Conservation (phyloP, 2,113 vertebrate species). For the Abramis brama region DNA sequence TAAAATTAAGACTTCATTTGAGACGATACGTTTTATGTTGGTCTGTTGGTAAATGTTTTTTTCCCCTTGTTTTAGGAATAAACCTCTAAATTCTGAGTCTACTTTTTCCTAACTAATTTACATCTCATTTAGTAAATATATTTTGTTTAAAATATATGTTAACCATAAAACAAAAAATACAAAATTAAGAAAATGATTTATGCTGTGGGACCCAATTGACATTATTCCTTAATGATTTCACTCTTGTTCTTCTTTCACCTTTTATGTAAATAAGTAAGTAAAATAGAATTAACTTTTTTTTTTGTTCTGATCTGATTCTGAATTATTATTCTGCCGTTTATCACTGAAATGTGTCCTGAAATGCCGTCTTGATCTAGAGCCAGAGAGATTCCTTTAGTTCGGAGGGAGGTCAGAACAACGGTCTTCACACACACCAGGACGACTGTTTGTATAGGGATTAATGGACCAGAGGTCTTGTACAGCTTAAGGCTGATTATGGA, state of each 20-base stretch:
- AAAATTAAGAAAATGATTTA: not conserved
- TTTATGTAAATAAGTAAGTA: not conserved
- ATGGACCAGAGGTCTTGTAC: conserved; percentile 23
- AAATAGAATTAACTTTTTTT: no score
- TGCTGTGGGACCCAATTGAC: not conserved
- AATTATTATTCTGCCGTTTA: not conserved
- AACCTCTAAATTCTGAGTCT: not conserved
- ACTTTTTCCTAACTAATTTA: not conserved
- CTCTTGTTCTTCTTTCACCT: not conserved
- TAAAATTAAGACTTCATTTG: not conserved
- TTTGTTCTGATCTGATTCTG: not conserved
- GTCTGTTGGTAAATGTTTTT: not conserved
- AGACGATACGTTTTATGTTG: not conserved
- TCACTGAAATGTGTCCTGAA: not conserved
- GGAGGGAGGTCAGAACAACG: not conserved
- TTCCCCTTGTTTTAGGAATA: not conserved
- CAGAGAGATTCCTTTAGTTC: not conserved
- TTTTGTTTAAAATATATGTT: not conserved
- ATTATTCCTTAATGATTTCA: not conserved
- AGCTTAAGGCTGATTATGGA: conserved; percentile 39
- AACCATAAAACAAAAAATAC: not conserved
- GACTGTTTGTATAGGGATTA: conserved; percentile 36
- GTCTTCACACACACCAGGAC: not conserved
- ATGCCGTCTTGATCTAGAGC: not conserved
- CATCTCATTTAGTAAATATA: not conserved